These are phyloP conservation scores for Melieria picta DNA, from an alignment of 2,888 invertebrate genomes.

Conservation along the genomic window DNA sequence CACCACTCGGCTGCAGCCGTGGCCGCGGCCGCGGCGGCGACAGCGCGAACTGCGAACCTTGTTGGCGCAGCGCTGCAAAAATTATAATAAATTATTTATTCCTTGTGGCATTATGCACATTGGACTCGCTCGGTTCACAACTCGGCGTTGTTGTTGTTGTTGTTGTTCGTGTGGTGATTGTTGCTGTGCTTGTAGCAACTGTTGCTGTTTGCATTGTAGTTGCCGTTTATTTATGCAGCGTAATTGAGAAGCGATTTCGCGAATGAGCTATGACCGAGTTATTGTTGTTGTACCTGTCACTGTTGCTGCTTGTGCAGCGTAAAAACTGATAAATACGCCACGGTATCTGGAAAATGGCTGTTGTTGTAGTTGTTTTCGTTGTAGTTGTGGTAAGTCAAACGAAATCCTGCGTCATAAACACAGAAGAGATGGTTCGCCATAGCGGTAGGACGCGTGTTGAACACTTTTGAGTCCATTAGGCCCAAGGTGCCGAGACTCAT, in stretches of 20 bases:
- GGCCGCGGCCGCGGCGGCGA: not conserved
- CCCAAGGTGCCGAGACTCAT: too few relatives aligned
- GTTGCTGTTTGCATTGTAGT: not conserved
- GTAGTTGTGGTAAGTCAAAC: too few relatives aligned
- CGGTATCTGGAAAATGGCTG: too few relatives aligned
- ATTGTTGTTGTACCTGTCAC: not conserved
- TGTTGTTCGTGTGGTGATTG: not conserved
- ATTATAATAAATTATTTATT: constrained; percentile 24
- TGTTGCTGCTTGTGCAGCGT: too few relatives aligned
- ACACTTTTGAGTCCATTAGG: too few relatives aligned
- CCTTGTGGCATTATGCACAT: constrained; percentile 27
- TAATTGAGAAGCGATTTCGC: constrained; percentile 1
- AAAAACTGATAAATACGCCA: too few relatives aligned
- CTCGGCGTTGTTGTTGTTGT: not conserved
- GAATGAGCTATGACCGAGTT: not conserved
- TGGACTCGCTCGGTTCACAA: constrained; percentile 8
- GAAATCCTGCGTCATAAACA: too few relatives aligned
- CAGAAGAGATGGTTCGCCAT: too few relatives aligned
- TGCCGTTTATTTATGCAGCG: not conserved
- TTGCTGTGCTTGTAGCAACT: not conserved
- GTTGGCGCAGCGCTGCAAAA: constrained; percentile 7
- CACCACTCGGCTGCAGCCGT: not conserved
- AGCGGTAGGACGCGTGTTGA: too few relatives aligned
- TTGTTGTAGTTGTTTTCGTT: too few relatives aligned
- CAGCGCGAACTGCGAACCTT: too few relatives aligned